A percentile compares a stretch with the other conserved stretches of the same genome.
These are phyloP conservation scores for Phocoena phocoena DNA, from an alignment of 2,113 vertebrate genomes.

Conservation along the genomic window DNA sequence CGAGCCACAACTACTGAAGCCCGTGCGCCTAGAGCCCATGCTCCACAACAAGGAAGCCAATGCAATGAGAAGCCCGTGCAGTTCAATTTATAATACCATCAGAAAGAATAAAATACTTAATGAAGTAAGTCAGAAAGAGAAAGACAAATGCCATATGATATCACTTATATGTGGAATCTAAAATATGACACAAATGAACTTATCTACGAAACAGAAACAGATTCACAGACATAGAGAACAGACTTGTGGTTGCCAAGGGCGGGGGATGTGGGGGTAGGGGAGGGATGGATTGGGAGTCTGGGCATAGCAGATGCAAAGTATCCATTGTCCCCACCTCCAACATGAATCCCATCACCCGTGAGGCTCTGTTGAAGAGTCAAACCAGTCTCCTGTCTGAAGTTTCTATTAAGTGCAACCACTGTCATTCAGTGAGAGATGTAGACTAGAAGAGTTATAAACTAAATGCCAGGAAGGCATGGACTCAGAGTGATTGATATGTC, in stretches of 20 bases:
- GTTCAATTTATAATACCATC: background rate
- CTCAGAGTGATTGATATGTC: background rate
- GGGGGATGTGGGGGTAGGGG: background rate
- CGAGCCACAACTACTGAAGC: no score
- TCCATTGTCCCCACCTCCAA: background rate
- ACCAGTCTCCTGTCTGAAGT: background rate
- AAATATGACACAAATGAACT: background rate
- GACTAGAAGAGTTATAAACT: background rate
- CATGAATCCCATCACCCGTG: background rate
- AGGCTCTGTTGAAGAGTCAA: background rate
- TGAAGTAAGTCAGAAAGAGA: background rate
- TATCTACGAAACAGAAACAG: background rate
- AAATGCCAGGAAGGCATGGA: background rate
- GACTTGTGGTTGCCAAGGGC: background rate
- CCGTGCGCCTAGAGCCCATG: no score
- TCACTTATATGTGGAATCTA: background rate
- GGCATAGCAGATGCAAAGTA: background rate
- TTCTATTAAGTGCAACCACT: background rate
- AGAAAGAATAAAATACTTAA: background rate
- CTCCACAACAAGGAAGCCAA: no score
- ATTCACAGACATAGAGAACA: background rate
- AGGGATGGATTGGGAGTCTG: background rate
- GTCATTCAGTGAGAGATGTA: background rate
- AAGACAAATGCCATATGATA: background rate
- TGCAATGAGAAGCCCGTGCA: no score